Evolutionary conservation across 2,113 vertebrate genomes (phyloP).

Genomic region (Solenodon paradoxus): DNA sequence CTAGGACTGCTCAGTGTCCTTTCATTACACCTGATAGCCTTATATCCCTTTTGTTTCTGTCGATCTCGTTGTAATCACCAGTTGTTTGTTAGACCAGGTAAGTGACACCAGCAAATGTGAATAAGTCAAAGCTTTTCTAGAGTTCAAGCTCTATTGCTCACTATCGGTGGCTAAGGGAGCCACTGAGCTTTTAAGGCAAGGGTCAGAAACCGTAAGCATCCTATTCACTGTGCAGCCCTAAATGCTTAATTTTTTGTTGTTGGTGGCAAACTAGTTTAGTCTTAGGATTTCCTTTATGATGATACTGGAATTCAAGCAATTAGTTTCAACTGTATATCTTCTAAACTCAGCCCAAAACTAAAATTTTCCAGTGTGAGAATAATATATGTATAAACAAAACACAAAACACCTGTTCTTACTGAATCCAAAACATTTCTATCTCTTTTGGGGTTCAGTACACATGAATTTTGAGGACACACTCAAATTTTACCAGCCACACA

Average conservation of each 20-base stretch:
- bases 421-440: not conserved
- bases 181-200: not conserved
- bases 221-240: not conserved
- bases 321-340: not conserved
- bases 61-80: not conserved
- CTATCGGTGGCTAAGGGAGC: not conserved
- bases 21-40: not conserved
- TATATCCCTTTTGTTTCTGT: not conserved
- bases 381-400: not conserved
- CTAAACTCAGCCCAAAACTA: not conserved
- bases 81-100: not conserved
- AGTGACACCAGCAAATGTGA: not conserved
- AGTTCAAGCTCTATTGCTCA: not conserved
- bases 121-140: not conserved
- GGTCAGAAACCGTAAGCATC: no score
- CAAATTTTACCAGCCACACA: not conserved
- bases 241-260: not conserved
- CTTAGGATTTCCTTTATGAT: constrained; percentile 17
- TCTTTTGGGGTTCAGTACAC: not conserved
- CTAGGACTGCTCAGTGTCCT: not conserved
- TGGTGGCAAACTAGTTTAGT: not conserved
- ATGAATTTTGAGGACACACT: not conserved
- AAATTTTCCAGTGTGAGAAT: not conserved
- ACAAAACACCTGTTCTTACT: not conserved
- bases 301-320: not conserved